Percentiles rank a stretch among this genome's conserved stretches.
Conservation (phyloP, 2,797 vertebrate genomes). For the Amphiprion clarkii region DNA sequence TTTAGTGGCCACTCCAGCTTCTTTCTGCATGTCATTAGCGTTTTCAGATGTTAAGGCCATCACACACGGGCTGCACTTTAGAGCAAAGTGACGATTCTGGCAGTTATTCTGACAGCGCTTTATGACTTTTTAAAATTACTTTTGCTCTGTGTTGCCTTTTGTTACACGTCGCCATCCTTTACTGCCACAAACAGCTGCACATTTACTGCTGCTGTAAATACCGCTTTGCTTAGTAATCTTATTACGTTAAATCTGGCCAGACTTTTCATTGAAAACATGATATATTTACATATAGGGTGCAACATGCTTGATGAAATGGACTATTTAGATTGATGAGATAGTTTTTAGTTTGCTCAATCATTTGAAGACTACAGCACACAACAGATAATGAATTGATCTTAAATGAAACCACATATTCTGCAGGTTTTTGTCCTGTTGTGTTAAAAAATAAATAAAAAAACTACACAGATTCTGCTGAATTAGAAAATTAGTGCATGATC, state of each 20-base stretch:
- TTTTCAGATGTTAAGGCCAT: conserved; percentile 50
- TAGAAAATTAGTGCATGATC: neutral
- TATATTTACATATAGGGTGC: no score
- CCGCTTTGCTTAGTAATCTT: no score
- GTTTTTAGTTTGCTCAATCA: no score
- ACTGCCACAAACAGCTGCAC: neutral
- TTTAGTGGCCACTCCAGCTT: conserved; percentile 62
- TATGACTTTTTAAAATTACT: neutral
- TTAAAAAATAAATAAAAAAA: neutral
- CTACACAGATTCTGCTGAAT: neutral
- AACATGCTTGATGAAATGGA: no score
- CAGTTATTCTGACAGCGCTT: conserved; percentile 8
- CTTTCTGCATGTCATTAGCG: conserved; percentile 62
- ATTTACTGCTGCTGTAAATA: neutral
- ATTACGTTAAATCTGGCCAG: no score
- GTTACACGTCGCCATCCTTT: neutral
- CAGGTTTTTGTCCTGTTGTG: neutral
- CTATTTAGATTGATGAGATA: no score
- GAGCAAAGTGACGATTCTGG: conserved; percentile 30
- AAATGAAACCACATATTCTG: neutral
- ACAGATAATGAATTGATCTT: neutral
- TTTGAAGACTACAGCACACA: neutral
- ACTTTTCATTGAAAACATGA: no score
- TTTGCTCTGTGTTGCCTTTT: neutral
- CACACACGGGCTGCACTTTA: conserved; percentile 19